These are phyloP conservation scores for Phylloscopus trochilus DNA, from an alignment of 2,113 vertebrate genomes.

Conservation along the genomic window DNA sequence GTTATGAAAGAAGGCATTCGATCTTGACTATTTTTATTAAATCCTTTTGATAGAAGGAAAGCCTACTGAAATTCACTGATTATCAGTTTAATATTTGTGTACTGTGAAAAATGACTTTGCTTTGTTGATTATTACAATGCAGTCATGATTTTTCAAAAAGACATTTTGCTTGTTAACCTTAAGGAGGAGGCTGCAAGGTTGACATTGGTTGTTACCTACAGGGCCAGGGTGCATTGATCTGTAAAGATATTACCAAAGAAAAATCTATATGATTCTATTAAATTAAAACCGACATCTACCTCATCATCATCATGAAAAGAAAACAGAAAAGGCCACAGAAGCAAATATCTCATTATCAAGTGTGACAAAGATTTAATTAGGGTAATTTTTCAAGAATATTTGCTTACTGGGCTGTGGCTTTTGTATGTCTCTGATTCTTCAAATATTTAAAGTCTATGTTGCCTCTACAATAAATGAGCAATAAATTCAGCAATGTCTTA, in stretches of 20 bases:
- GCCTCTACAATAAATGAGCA: not conserved
- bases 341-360: constrained; percentile 54
- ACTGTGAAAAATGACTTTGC: not conserved
- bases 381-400: constrained; percentile 52
- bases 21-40: not conserved
- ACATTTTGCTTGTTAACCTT: constrained; percentile 12
- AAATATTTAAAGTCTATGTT: constrained; percentile 24
- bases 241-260: constrained; percentile 22
- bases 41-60: not conserved
- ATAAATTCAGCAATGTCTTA: not conserved
- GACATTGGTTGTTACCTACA: not conserved
- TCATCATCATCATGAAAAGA: constrained; percentile 20
- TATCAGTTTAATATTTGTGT: not conserved
- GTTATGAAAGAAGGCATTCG: not conserved
- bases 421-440: not conserved
- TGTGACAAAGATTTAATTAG: constrained; percentile 44
- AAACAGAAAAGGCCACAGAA: constrained; percentile 18
- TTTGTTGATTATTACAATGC: constrained; percentile 38
- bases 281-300: constrained; percentile 54
- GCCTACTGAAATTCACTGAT: not conserved
- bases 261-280: constrained; percentile 67
- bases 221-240: constrained; percentile 28
- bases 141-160: constrained; percentile 64
- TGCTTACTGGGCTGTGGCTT: not conserved
- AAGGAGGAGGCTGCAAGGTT: not conserved